These are phyloP conservation scores for Stomorhina lunata DNA, from an alignment of 2,888 invertebrate genomes.

Conservation along the genomic window DNA sequence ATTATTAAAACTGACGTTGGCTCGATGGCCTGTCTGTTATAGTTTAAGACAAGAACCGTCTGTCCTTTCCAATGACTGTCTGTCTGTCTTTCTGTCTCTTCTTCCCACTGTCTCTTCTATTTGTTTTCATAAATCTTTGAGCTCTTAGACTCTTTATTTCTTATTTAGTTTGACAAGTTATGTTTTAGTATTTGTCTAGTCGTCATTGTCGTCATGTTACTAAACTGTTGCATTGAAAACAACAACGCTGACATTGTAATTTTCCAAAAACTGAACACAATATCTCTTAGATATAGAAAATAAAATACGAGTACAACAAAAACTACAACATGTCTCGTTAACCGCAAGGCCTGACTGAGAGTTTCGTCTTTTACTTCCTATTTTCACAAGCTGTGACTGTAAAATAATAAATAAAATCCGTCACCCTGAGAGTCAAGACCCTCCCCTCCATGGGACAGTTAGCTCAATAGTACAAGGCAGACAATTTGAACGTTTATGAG, in stretches of 20 bases:
- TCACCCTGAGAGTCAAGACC: background rate
- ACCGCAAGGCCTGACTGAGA: slow-evolving; percentile 40
- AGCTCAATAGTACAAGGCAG: no score
- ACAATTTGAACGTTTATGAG: no score
- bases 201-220: slow-evolving; percentile 29
- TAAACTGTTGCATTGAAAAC: slow-evolving; percentile 55
- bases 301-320: background rate
- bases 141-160: no score
- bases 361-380: background rate
- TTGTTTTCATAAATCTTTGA: background rate
- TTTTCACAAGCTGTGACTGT: background rate
- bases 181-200: slow-evolving; percentile 23
- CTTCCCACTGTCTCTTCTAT: background rate
- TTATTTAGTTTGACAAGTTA: background rate
- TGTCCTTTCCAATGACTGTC: no score
- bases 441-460: background rate
- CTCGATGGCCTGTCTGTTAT: no score
- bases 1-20: no score
- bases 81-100: background rate
- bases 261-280: slow-evolving; percentile 26
- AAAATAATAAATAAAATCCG: background rate
- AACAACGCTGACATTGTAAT: slow-evolving; percentile 1
- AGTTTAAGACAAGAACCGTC: no score
- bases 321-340: slow-evolving; percentile 38
- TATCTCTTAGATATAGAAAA: background rate